phyloP scores from a whole-genome alignment of 2,797 vertebrate genomes.

The Enteromius paludinosus region DNA sequence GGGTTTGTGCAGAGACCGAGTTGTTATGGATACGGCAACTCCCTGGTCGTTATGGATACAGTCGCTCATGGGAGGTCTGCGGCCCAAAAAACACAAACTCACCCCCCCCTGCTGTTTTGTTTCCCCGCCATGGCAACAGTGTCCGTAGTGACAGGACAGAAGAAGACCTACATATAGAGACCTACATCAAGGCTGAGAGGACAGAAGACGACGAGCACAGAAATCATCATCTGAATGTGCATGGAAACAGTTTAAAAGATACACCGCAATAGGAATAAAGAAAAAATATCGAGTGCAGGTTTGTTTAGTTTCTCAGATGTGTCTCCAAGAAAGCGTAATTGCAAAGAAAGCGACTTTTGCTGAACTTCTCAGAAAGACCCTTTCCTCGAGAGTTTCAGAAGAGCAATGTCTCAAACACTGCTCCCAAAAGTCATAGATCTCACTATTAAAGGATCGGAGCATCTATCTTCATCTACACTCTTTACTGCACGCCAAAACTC shows the following conservation, averaged over 20 bases:
- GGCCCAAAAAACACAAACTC: slow-evolving; percentile 60
- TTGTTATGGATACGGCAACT: slow-evolving; percentile 41
- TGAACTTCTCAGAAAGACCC: not conserved
- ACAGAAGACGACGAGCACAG: slow-evolving; percentile 48
- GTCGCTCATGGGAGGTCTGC: slow-evolving; percentile 18
- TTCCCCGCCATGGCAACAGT: slow-evolving; percentile 71
- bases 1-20: slow-evolving; percentile 27
- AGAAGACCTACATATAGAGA: slow-evolving; percentile 66
- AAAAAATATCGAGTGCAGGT: not conserved
- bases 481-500: not conserved
- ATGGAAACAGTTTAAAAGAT: not conserved
- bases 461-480: not conserved
- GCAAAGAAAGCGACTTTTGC: not conserved
- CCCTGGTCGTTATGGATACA: slow-evolving; percentile 43
- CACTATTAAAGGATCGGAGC: not conserved
- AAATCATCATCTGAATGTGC: slow-evolving; percentile 4
- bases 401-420: not conserved
- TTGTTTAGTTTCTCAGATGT: not conserved
- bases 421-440: not conserved
- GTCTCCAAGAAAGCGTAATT: not conserved
- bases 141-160: slow-evolving; percentile 76
- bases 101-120: slow-evolving; percentile 72
- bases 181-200: slow-evolving; percentile 10
- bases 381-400: not conserved
- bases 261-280: not conserved